phyloP scores from a whole-genome alignment of 2,888 invertebrate genomes.

The Dryococelus australis region DNA sequence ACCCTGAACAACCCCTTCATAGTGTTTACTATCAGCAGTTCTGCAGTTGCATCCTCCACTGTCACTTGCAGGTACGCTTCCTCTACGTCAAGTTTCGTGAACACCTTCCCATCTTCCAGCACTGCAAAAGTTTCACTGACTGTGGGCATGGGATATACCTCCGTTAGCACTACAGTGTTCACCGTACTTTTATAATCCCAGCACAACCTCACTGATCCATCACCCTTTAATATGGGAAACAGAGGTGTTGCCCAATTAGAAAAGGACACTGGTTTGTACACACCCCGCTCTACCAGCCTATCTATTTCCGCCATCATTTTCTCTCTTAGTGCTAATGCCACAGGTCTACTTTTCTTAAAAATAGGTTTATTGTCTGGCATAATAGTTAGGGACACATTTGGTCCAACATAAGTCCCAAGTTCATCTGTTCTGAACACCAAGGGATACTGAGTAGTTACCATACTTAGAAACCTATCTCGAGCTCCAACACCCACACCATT shows the following conservation, averaged over 20 bases:
- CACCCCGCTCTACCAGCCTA: background rate
- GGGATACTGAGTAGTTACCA: too few species aligned
- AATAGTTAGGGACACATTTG: background rate
- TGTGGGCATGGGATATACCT: slow-evolving; percentile 42
- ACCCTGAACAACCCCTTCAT: background rate
- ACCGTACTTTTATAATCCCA: slow-evolving; percentile 45
- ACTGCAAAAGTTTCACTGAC: slow-evolving; percentile 39
- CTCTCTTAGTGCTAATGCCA: background rate
- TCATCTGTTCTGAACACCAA: background rate
- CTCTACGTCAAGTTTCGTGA: slow-evolving; percentile 37
- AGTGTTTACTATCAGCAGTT: background rate
- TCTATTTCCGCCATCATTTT: background rate
- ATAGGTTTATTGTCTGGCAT: background rate
- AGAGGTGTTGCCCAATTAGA: slow-evolving; percentile 42
- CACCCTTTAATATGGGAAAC: slow-evolving; percentile 38
- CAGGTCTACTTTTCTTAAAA: background rate
- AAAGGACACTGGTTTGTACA: background rate
- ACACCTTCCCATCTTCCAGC: slow-evolving; percentile 38
- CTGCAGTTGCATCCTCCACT: background rate
- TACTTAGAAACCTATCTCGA: background rate
- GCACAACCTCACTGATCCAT: slow-evolving; percentile 18
- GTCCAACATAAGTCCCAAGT: background rate
- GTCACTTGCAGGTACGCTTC: slow-evolving; percentile 28
- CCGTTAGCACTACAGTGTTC: slow-evolving; percentile 33
- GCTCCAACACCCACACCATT: background rate